Base-by-base conservation (phyloP, 2,797 vertebrate genomes). In the Enteromius treurensis region DNA sequence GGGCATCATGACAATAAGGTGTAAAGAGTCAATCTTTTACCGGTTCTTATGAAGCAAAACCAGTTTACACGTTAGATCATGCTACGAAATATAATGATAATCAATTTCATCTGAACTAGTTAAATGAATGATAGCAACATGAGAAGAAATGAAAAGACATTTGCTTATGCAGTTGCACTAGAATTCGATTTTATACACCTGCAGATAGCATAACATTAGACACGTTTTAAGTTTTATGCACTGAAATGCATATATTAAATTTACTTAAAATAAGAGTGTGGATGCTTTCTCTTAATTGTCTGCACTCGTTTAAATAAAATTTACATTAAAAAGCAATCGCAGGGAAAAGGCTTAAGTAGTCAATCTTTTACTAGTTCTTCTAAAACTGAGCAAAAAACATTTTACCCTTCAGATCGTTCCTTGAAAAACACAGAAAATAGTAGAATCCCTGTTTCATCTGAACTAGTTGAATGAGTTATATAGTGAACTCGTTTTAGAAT, bases 11-110 rank as follows among this genome's bases (percentile, higher is more conserved):
- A 58, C 79, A 89, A 89, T 42, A 64, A 89, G 87, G 88, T 68
- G 81, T 84, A 85, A 47, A 23, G 53, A 89, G 89, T 90, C 42
- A 86, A 80, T 91, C 78, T 89, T 90, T 91, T 77, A 91, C 89
- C 78, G 23, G 68, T 85, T 86, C 71, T 70, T 49, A 42, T 5
- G 1, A 19, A 29, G 14, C 34, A 68, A 21, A 82, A 76, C 40
- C 62, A 47, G 51, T 37, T 75, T 64, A 71, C 23, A 64, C 73
- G 55, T 65, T 40, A 34, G 26, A 76, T 53, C 37, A 29, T 79
- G 76, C 19, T 26, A 19, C 3, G 6, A 58, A 80, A 55, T 21
- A 79, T 15, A 68, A 64, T 81, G 15, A 49, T 37, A 73, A 62
- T 71, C 15, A 45, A 11, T 71, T 78, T 65, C 23, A 5, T 64